Evolutionary conservation across 2,797 vertebrate species (phyloP).

Genomic region (Cyclopterus lumpus): DNA sequence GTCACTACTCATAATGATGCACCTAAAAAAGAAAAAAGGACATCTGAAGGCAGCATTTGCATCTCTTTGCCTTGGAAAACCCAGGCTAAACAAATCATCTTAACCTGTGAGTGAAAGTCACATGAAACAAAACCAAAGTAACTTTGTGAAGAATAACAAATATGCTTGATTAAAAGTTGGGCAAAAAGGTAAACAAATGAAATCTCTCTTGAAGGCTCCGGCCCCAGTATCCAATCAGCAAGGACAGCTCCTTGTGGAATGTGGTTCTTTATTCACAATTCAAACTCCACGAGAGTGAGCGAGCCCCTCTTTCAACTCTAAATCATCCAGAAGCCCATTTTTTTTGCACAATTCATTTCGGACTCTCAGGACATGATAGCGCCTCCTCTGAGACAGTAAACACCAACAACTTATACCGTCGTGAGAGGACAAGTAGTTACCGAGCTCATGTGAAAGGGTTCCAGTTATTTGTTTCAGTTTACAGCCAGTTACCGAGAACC

Average conservation of each 20-base stretch:
- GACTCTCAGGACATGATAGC: constrained; percentile 13
- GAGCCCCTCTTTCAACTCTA: constrained; percentile 34
- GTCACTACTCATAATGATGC: background rate
- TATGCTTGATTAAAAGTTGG: background rate
- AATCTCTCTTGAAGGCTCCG: background rate
- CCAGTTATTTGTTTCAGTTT: background rate
- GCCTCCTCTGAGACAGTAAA: constrained; percentile 16
- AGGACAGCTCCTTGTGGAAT: constrained; percentile 43
- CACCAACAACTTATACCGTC: constrained; percentile 1
- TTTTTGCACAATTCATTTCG: constrained; percentile 38
- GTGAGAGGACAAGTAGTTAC: constrained; percentile 4
- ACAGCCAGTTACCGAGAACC: background rate
- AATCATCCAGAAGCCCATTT: constrained; percentile 27
- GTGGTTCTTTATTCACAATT: constrained; percentile 1
- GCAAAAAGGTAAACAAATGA: background rate
- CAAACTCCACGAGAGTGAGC: background rate
- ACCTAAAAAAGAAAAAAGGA: background rate
- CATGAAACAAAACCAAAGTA: background rate
- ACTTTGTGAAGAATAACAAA: background rate
- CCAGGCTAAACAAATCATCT: background rate
- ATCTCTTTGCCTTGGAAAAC: background rate
- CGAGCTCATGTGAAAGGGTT: background rate
- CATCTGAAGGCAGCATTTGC: background rate
- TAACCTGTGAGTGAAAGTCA: background rate
- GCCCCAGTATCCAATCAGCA: constrained; percentile 4